Conservation (phyloP, 2,888 invertebrate species). For the Anthrax anthrax region DNA sequence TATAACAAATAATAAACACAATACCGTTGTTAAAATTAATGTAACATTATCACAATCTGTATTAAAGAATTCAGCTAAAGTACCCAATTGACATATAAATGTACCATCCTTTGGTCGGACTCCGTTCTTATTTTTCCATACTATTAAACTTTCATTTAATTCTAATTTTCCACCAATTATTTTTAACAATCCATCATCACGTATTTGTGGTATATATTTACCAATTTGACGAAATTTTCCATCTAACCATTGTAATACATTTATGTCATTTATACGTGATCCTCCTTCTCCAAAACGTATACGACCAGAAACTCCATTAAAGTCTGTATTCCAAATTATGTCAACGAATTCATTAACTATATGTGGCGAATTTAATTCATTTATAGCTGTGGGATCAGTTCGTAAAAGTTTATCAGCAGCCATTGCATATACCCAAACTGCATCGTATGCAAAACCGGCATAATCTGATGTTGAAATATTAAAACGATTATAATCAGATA, state of each 20-base stretch:
- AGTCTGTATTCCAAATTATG: conserved; percentile 49
- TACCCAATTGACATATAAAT: conserved; percentile 50
- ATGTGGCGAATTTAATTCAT: conserved; percentile 16
- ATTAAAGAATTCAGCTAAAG: conserved; percentile 49
- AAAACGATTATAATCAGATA: conserved; percentile 28
- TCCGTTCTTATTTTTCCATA: conserved; percentile 50
- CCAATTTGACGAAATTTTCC: conserved; percentile 39
- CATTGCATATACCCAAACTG: conserved; percentile 64
- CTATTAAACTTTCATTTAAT: conserved; percentile 41
- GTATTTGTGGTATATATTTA: conserved; percentile 40
- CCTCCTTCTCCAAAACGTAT: conserved; percentile 55
- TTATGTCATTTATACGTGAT: conserved; percentile 46
- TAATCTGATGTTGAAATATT: conserved; percentile 40
- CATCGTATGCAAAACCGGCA: conserved; percentile 66
- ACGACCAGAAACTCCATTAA: conserved; percentile 57
- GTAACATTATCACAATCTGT: conserved; percentile 54
- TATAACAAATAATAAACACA: conserved; percentile 43
- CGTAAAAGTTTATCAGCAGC: conserved; percentile 50
- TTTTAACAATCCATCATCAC: conserved; percentile 26
- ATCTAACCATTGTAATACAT: conserved; percentile 45
- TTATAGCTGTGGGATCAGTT: conserved; percentile 26
- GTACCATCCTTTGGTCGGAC: conserved; percentile 56
- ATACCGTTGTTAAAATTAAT: conserved; percentile 43
- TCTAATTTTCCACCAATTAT: conserved; percentile 38
- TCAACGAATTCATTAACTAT: conserved; percentile 38